Conservation (phyloP, 1,140 invertebrate species). For the Sarcophaga peregrina region DNA sequence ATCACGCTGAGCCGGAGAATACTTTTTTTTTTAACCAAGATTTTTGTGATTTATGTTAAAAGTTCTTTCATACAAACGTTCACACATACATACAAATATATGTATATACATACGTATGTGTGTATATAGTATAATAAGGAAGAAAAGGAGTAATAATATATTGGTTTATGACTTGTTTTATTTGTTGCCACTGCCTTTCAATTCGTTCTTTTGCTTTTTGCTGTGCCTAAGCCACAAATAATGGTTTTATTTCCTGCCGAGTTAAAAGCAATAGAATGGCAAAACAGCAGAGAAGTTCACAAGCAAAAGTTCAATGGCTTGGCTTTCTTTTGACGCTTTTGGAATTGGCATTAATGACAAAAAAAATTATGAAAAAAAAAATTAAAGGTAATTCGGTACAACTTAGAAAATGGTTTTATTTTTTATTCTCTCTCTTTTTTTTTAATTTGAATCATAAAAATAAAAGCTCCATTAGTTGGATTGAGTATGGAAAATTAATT, state of each 20-base stretch:
- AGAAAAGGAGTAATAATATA: not conserved
- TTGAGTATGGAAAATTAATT: too few relatives aligned
- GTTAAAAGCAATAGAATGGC: not conserved
- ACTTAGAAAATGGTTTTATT: too few relatives aligned
- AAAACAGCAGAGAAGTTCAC: not conserved
- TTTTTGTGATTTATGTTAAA: slow-evolving; percentile 34
- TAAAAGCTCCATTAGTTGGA: too few relatives aligned
- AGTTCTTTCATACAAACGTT: too few relatives aligned
- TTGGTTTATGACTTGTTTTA: not conserved
- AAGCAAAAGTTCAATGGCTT: slow-evolving; percentile 26
- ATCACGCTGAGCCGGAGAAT: slow-evolving; percentile 31
- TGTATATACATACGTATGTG: too few relatives aligned
- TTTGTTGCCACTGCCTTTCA: slow-evolving; percentile 1
- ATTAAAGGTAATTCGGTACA: too few relatives aligned
- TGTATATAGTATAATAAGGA: too few relatives aligned
- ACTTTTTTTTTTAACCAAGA: slow-evolving; percentile 21
- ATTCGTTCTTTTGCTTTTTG: not conserved
- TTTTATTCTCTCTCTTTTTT: too few relatives aligned
- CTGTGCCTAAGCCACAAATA: slow-evolving; percentile 28
- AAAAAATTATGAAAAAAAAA: too few relatives aligned
- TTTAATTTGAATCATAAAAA: too few relatives aligned
- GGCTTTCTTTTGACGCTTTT: not conserved
- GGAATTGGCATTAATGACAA: too few relatives aligned
- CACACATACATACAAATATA: too few relatives aligned
- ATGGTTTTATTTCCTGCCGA: slow-evolving; percentile 41